Evolutionary conservation across 1,140 invertebrate genomes (phyloP).

Genomic region (Drosophila sucinea): DNA sequence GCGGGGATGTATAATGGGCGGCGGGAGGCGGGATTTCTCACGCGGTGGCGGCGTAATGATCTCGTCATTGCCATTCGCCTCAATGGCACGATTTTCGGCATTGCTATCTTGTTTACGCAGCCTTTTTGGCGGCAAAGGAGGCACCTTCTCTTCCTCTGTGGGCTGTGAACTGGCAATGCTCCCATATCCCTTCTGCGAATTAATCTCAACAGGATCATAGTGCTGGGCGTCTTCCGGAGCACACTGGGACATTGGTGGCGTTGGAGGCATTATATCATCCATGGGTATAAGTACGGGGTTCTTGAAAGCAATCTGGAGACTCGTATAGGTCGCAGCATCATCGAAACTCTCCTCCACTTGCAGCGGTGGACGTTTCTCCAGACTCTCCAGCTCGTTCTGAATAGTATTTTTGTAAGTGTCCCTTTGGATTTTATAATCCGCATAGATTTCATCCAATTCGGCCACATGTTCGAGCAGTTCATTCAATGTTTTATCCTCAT

Average conservation of each 20-base stretch:
- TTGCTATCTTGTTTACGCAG: slow-evolving; percentile 86
- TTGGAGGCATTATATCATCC: slow-evolving; percentile 75
- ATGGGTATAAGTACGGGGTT: slow-evolving; percentile 88
- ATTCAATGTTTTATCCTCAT: slow-evolving; percentile 86
- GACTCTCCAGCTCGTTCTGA: slow-evolving; percentile 71
- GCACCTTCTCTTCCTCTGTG: slow-evolving; percentile 86
- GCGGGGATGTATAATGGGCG: slow-evolving; percentile 64
- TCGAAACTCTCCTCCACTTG: slow-evolving; percentile 87
- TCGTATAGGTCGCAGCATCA: slow-evolving; percentile 91
- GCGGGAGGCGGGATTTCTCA: slow-evolving; percentile 76
- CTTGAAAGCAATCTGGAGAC: slow-evolving; percentile 93
- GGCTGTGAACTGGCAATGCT: slow-evolving; percentile 45
- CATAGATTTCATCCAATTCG: slow-evolving; percentile 90
- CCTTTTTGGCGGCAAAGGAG: slow-evolving; percentile 91
- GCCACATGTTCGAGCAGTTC: slow-evolving; percentile 89
- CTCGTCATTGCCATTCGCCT: slow-evolving; percentile 59
- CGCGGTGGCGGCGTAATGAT: slow-evolving; percentile 27
- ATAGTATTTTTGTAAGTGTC: slow-evolving; percentile 82
- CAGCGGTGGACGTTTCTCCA: slow-evolving; percentile 78
- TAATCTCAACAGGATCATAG: slow-evolving; percentile 75
- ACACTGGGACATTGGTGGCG: slow-evolving; percentile 73
- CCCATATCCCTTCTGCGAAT: slow-evolving; percentile 47
- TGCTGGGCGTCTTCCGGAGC: slow-evolving; percentile 65
- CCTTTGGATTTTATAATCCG: slow-evolving; percentile 86
- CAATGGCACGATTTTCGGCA: slow-evolving; percentile 71